phyloP scores from a whole-genome alignment of 2,888 invertebrate species.

The Synergus japonicus region DNA sequence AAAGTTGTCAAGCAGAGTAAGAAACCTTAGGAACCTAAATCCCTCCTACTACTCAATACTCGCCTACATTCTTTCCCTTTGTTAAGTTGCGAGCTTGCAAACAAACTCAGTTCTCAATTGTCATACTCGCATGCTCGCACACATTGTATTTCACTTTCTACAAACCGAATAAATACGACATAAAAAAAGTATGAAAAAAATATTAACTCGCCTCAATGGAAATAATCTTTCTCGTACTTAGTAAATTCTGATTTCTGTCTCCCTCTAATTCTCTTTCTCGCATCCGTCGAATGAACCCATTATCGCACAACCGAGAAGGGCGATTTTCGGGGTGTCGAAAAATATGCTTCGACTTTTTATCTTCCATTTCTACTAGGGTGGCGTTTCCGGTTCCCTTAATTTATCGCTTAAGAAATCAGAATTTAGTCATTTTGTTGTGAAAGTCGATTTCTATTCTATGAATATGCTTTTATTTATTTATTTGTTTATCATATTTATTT shows the following conservation, averaged over 20 bases:
- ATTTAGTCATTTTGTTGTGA: background rate
- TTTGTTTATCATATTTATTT: background rate
- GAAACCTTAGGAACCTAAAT: slow-evolving; percentile 74
- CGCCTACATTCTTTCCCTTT: slow-evolving; percentile 67
- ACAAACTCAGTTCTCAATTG: slow-evolving; percentile 46
- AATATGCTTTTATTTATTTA: background rate
- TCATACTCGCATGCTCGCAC: background rate
- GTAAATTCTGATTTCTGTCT: slow-evolving; percentile 37
- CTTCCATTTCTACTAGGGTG: slow-evolving; percentile 64
- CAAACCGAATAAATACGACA: background rate
- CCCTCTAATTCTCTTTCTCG: slow-evolving; percentile 41
- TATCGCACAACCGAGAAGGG: slow-evolving; percentile 55
- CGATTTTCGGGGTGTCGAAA: slow-evolving; percentile 63
- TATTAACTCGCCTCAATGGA: slow-evolving; percentile 9
- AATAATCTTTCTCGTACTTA: slow-evolving; percentile 37
- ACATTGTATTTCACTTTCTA: background rate
- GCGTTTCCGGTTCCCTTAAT: slow-evolving; percentile 55
- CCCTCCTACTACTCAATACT: slow-evolving; percentile 67
- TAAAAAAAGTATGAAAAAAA: slow-evolving; percentile 7
- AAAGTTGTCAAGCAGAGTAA: slow-evolving; percentile 67
- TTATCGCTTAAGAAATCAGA: slow-evolving; percentile 53
- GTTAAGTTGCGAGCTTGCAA: slow-evolving; percentile 48
- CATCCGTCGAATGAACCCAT: slow-evolving; percentile 51
- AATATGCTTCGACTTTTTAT: slow-evolving; percentile 73
- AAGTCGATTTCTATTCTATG: background rate